These are phyloP conservation scores for Nasua narica DNA, from an alignment of 2,797 vertebrate genomes.

Conservation along the genomic window DNA sequence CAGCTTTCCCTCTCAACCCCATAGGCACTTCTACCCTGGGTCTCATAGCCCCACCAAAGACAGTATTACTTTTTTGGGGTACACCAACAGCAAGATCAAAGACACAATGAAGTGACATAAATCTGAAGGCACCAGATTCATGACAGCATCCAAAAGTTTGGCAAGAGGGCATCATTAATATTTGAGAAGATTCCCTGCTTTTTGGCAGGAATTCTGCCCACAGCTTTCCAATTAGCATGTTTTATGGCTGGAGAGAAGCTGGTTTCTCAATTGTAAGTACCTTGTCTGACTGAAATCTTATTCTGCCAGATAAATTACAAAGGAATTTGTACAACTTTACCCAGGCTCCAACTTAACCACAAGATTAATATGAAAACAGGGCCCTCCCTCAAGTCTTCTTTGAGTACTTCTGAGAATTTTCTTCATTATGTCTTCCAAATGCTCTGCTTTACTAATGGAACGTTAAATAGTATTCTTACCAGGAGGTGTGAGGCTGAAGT, in stretches of 20 bases:
- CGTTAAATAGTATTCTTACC: conserved; percentile 65
- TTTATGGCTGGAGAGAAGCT: conserved; percentile 73
- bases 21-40: background rate
- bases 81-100: conserved; percentile 71
- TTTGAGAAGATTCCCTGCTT: conserved; percentile 78
- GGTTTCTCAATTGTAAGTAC: conserved; percentile 57
- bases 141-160: conserved; percentile 71
- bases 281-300: conserved; percentile 58
- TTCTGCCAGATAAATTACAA: conserved; percentile 74
- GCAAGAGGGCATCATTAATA: conserved; percentile 77
- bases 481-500: conserved; percentile 52
- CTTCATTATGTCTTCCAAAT: conserved; percentile 75
- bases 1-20: background rate
- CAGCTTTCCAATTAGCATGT: conserved; percentile 70
- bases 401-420: conserved; percentile 60
- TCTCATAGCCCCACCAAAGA: conserved; percentile 36
- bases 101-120: conserved; percentile 72
- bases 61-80: conserved; percentile 43
- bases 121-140: conserved; percentile 73
- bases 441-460: conserved; percentile 72
- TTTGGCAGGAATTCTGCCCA: conserved; percentile 70
- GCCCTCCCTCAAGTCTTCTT: conserved; percentile 36
- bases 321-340: conserved; percentile 64
- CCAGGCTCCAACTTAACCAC: conserved; percentile 49
- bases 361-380: conserved; percentile 64